Base-by-base conservation (phyloP, 2,113 vertebrate genomes). In the Platichthys stellatus region DNA sequence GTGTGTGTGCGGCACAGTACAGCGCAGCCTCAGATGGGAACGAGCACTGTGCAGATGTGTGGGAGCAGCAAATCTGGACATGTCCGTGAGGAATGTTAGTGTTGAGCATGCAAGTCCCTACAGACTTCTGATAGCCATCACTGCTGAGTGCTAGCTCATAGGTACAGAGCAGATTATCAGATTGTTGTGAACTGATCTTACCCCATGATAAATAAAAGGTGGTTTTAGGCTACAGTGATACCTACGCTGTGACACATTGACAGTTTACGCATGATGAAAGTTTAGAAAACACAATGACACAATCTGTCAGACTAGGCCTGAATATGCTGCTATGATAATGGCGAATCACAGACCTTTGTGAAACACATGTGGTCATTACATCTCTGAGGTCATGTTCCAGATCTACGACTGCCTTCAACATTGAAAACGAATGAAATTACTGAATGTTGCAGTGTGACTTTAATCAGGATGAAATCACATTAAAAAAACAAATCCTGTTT, bases 1-100 rank as follows among this genome's bases (percentile, higher is more conserved):
- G 3, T 45, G 2, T 63, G 20, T 60, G 40, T 43, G 61, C 23
- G 62, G 15, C 35, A 38, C 9, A n/a, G 57, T 5, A 49, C 15
- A 54, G 57, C 4, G 2, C n/a, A 45, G 61, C 35, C 0, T 65
- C 17, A 15, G 17, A 14, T 14, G 9, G 20, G 12, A 61, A 38
- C 35, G 23, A 31, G 58, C 15, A 63, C 21, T 49, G 26, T 1
- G 35, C 21, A 23, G 2, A 45, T 56, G 67, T 15, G 69, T 18
- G 18, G 23, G 72, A 53, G 64, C 57, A 56, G 70, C 90, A 77
- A 18, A 89, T 89, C 90, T 62, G 67, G 75, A 90, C 92, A 90
- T 18, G 92, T 82, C 72, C 70, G 3, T 13, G 68, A 80, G 69
- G 86, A 90, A 93, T 91, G 88, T 2, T 68, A 64, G 21, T 24